These are phyloP conservation scores for Nanorana parkeri DNA, from an alignment of 2,113 vertebrate species.

Conservation along the genomic window DNA sequence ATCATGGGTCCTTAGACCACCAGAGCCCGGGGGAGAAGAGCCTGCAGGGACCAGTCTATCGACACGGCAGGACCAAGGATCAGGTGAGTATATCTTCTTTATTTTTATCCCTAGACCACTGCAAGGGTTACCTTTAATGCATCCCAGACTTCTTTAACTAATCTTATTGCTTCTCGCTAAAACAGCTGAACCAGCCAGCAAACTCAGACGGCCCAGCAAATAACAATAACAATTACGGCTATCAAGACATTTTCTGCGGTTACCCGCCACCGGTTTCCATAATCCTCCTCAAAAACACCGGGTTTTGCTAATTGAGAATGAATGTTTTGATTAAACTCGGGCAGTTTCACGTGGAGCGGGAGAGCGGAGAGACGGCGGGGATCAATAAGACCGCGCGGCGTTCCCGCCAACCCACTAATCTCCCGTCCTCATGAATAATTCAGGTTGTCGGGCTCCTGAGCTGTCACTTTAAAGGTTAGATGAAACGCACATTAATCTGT, in stretches of 20 bases:
- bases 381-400: constrained; percentile 62
- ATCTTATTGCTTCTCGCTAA: too few relatives aligned
- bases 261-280: background rate
- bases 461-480: constrained; percentile 61
- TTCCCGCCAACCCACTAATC: constrained; percentile 62
- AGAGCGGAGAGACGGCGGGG: constrained; percentile 29
- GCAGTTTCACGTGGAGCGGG: background rate
- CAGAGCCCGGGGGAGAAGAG: too few relatives aligned
- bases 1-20: too few relatives aligned
- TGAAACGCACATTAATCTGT: constrained; percentile 53
- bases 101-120: too few relatives aligned
- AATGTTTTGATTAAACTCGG: constrained; percentile 38
- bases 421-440: constrained; percentile 69
- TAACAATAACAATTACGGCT: background rate
- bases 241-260: background rate
- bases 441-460: constrained; percentile 61
- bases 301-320: constrained; percentile 6
- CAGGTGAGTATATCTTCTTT: too few relatives aligned
- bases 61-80: too few relatives aligned
- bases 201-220: background rate
- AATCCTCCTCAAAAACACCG: background rate
- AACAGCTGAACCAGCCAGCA: too few relatives aligned
- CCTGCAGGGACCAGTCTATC: too few relatives aligned
- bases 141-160: too few relatives aligned
- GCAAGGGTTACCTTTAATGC: too few relatives aligned